These are phyloP conservation scores for Drosophila sturtevanti DNA, from an alignment of 1,140 invertebrate genomes.

Conservation along the genomic window DNA sequence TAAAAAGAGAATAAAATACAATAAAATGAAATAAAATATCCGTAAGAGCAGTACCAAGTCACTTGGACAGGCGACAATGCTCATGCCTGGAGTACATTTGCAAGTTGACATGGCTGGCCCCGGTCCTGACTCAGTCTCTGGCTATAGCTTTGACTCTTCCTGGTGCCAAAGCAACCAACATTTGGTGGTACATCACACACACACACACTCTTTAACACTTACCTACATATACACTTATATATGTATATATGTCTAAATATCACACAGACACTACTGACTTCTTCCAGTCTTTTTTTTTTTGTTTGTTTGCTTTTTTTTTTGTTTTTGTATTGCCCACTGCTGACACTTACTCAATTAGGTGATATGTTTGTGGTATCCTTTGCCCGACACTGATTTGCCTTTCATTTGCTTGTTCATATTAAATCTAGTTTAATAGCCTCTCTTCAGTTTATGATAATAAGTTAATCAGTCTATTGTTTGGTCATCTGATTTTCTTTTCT, in stretches of 20 bases:
- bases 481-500: slow-evolving; percentile 12
- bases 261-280: slow-evolving; percentile 28
- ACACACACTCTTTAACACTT: neutral
- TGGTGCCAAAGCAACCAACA: slow-evolving; percentile 47
- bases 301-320: no score
- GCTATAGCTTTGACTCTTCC: slow-evolving; percentile 29
- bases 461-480: slow-evolving; percentile 21
- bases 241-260: neutral
- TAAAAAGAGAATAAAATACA: slow-evolving; percentile 72
- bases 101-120: slow-evolving; percentile 65
- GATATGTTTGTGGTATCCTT: slow-evolving; percentile 43
- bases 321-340: slow-evolving; percentile 43
- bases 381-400: slow-evolving; percentile 62
- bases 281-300: slow-evolving; percentile 23
- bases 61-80: slow-evolving; percentile 35
- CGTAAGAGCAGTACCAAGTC: slow-evolving; percentile 50
- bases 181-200: slow-evolving; percentile 36
- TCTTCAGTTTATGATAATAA: slow-evolving; percentile 58
- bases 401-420: slow-evolving; percentile 39
- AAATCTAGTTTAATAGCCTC: slow-evolving; percentile 29
- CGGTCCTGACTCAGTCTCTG: neutral
- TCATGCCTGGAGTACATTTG: slow-evolving; percentile 60
- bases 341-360: slow-evolving; percentile 77
- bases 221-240: no score
- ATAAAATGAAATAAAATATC: slow-evolving; percentile 79